A percentile compares a stretch with the other conserved stretches of the same genome.
These are phyloP conservation scores for Drosophila nigrodunni DNA, from an alignment of 1,140 invertebrate species.

Conservation along the genomic window DNA sequence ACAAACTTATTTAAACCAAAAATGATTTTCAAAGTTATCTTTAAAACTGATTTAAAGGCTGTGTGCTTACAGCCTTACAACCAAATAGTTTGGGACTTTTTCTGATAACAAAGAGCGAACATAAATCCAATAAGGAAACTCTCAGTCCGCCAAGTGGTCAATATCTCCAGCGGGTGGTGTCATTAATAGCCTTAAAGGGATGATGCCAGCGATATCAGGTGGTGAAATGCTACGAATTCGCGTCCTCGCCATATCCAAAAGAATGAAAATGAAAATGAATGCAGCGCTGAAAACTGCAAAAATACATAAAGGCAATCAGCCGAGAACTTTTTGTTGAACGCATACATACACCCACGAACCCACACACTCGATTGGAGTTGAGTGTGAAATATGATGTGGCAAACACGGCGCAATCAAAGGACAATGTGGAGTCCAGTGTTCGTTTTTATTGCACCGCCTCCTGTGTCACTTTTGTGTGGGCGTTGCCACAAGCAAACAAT, in stretches of 20 bases:
- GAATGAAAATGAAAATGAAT: slow-evolving; percentile 23
- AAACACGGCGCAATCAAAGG: slow-evolving; percentile 49
- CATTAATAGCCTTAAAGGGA: slow-evolving; percentile 32
- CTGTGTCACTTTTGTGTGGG: not conserved
- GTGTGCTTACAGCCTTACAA: not conserved
- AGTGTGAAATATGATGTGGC: slow-evolving; percentile 70
- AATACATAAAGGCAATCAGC: slow-evolving; percentile 34
- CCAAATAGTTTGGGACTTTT: slow-evolving; percentile 12
- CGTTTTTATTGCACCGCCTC: slow-evolving; percentile 22
- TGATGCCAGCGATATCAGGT: slow-evolving; percentile 4
- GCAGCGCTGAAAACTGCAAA: slow-evolving; percentile 25
- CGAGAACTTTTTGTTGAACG: slow-evolving; percentile 33
- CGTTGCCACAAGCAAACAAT: slow-evolving; percentile 15
- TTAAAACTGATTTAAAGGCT: not conserved
- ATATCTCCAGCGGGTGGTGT: slow-evolving; percentile 10
- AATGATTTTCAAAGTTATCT: slow-evolving; percentile 10
- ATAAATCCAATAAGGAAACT: slow-evolving; percentile 21
- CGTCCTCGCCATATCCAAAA: slow-evolving; percentile 1
- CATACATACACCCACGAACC: not conserved
- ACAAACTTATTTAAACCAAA: not conserved
- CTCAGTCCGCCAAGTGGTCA: slow-evolving; percentile 15
- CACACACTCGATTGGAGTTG: not conserved
- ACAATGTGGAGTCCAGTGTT: slow-evolving; percentile 4
- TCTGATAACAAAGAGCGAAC: slow-evolving; percentile 1
- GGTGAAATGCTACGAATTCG: slow-evolving; percentile 7